Conservation (phyloP, 2,113 vertebrate species). For the Ammodytes dubius region DNA sequence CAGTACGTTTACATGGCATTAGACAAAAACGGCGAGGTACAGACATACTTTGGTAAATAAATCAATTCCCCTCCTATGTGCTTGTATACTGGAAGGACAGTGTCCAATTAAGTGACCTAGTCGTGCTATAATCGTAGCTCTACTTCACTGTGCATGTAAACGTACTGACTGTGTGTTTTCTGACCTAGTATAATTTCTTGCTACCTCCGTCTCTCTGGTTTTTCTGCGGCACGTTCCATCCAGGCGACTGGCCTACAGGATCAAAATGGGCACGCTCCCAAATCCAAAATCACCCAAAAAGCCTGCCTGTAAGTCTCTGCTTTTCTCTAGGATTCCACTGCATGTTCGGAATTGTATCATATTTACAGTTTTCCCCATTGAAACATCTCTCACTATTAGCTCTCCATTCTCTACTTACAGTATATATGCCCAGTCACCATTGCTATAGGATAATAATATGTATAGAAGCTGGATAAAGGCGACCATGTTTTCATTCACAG, state of each 20-base stretch:
- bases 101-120: too few species aligned
- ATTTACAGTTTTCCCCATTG: constrained; percentile 9
- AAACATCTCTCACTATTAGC: constrained; percentile 5
- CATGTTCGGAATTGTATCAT: constrained; percentile 18
- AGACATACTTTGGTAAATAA: too few species aligned
- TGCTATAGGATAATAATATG: constrained; percentile 1
- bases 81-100: too few species aligned
- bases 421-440: background rate
- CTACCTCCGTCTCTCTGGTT: constrained; percentile 40
- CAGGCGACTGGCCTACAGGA: constrained; percentile 93
- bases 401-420: background rate
- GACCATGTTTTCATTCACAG: constrained; percentile 34
- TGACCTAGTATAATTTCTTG: constrained; percentile 23
- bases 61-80: too few species aligned
- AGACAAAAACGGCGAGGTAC: too few species aligned
- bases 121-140: too few species aligned
- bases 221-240: constrained; percentile 41
- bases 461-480: constrained; percentile 20
- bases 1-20: background rate
- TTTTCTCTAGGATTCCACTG: constrained; percentile 26
- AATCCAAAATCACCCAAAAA: constrained; percentile 89
- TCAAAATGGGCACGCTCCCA: constrained; percentile 88
- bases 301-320: constrained; percentile 89
- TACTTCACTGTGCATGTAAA: too few species aligned
- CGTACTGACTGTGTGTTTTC: background rate